Conservation (phyloP, 2,797 vertebrate species). For the Pseudochromis fuscus region DNA sequence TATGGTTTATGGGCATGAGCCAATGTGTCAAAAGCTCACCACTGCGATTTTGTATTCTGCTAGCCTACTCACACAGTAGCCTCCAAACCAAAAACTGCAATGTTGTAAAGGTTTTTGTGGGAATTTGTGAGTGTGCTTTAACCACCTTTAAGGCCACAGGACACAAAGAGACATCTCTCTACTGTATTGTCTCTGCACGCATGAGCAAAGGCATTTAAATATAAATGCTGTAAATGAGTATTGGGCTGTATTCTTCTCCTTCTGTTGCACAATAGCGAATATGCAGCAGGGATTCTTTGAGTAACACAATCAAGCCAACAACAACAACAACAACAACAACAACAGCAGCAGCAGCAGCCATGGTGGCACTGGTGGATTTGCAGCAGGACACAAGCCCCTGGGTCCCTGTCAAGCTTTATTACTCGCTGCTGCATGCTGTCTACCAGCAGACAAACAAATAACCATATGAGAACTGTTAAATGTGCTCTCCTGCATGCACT, state of each 20-base stretch:
- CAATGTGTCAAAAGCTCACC: background rate
- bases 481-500: constrained; percentile 35
- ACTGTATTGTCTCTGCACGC: background rate
- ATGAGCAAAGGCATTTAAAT: constrained; percentile 3
- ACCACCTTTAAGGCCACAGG: constrained; percentile 38
- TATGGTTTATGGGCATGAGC: too few species aligned
- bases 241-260: constrained; percentile 19
- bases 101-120: constrained; percentile 5
- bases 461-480: constrained; percentile 52
- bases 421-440: constrained; percentile 59
- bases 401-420: constrained; percentile 75
- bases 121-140: constrained; percentile 6
- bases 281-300: constrained; percentile 24
- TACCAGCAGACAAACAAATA: constrained; percentile 58
- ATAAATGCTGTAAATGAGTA: constrained; percentile 34
- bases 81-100: constrained; percentile 18
- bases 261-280: constrained; percentile 39
- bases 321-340: too few species aligned
- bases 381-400: constrained; percentile 53
- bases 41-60: constrained; percentile 40
- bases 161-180: background rate
- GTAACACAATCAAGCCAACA: constrained; percentile 51
- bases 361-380: constrained; percentile 34
- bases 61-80: constrained; percentile 32
- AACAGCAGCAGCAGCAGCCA: too few species aligned